Base-by-base conservation (phyloP, 2,888 invertebrate genomes). In the Phyllotreta cruciferae region DNA sequence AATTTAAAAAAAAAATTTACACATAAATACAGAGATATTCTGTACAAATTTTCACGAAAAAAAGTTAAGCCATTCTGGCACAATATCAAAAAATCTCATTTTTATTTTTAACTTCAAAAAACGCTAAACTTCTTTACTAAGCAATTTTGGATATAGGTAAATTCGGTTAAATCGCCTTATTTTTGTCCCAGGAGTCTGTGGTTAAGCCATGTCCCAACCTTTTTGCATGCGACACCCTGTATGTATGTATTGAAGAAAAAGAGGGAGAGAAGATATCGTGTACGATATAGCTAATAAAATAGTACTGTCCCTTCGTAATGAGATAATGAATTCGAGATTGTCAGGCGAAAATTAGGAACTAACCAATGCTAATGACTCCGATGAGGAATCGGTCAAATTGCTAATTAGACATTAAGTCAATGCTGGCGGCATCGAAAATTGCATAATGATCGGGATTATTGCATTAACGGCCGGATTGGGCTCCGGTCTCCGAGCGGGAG, bases 381-480 rank as follows among this genome's bases (percentile, higher is more conserved):
- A 58, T 37, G 47, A 50, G 60, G 50, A 56, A 60, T 53, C 49
- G 64, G 64, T 64, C 64, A 64, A 52, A 64, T 64, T 60, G 60
- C 60, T 64, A 64, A 60, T 64, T 64, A 56, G 60, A 64, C 64
- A 60, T 64, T 64, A 64, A 64, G 64, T 64, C 60, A 45, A 44
- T 56, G 38, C 56, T 52, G 44, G 45, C 60, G 45, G 52, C 53
- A 64, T 64, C 64, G 64, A 64, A 60, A 64, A 64, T 64, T 60
- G 64, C 64, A 64, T 64, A 56, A 64, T 64, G 64, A 60, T 60
- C 64, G 64, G 60, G 53, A 41, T 64, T 64, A 64, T 64, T 64
- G 56, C 60, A 60, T 64, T 64, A 64, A 47, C 63, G 55, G 55
- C 37, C 42, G 36, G 55, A 55, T 10, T 35, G 49, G 11, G 49